phyloP scores from a whole-genome alignment of 2,113 vertebrate species.

The Circaetus cinerascens region DNA sequence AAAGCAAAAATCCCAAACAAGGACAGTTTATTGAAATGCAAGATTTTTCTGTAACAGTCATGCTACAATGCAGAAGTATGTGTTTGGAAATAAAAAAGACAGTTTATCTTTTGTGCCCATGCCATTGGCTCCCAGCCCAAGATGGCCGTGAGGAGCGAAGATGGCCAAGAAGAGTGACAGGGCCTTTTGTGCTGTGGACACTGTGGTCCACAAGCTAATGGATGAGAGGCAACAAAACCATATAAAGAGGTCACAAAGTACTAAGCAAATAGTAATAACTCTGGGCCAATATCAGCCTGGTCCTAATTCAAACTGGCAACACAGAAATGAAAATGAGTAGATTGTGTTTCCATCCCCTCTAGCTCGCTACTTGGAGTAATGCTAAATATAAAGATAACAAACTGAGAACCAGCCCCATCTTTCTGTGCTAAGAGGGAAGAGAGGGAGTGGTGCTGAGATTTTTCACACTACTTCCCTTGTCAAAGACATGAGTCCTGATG shows the following conservation, averaged over 20 bases:
- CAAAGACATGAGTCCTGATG: not conserved
- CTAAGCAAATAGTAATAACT: not conserved
- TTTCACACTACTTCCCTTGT: not conserved
- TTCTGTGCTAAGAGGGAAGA: not conserved
- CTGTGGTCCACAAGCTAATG: not conserved
- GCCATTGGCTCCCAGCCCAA: not conserved
- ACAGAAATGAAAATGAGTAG: not conserved
- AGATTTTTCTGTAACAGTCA: not conserved
- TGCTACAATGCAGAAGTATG: not conserved
- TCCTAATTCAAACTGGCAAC: not conserved
- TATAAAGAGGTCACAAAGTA: not conserved
- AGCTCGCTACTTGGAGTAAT: not conserved
- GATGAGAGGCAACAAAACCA: not conserved
- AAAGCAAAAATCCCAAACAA: not conserved
- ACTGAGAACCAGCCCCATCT: not conserved
- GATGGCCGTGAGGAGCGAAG: not conserved
- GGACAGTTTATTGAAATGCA: not conserved
- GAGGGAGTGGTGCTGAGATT: not conserved
- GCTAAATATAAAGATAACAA: not conserved
- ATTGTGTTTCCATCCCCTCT: not conserved
- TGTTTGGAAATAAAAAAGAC: not conserved
- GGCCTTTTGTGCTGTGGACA: not conserved
- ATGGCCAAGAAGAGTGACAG: not conserved
- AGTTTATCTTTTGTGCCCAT: not conserved
- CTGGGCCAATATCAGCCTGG: not conserved